A percentile compares a stretch with the other conserved stretches of the same genome.
phyloP scores from a whole-genome alignment of 2,888 invertebrate species.

The Chymomyza fuscimana region DNA sequence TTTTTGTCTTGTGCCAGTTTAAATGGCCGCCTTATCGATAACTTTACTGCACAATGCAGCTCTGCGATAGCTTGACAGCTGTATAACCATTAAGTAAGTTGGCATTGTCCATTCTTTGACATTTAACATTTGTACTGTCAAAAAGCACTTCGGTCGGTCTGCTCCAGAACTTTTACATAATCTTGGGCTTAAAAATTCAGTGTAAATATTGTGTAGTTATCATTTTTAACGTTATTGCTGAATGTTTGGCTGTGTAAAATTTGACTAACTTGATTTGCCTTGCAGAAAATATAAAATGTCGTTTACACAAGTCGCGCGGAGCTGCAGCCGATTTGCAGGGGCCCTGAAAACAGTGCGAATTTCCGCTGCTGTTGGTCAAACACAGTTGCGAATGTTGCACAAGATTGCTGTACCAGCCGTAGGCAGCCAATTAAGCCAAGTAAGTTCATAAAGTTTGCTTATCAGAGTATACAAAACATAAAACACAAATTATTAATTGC shows the following conservation, averaged over 20 bases:
- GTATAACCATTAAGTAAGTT: neutral
- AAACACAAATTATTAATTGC: slow-evolving; percentile 25
- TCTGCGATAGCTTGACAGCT: neutral
- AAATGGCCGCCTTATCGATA: slow-evolving; percentile 10
- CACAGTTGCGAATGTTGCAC: slow-evolving; percentile 76
- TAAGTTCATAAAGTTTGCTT: slow-evolving; percentile 37
- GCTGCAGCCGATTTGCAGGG: slow-evolving; percentile 72
- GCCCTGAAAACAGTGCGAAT: slow-evolving; percentile 62
- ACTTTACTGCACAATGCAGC: neutral
- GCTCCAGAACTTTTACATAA: slow-evolving; percentile 77
- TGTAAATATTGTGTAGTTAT: slow-evolving; percentile 51
- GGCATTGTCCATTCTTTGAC: slow-evolving; percentile 42
- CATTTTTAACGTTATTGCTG: neutral
- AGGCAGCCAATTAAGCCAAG: slow-evolving; percentile 61
- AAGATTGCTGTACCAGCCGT: slow-evolving; percentile 70
- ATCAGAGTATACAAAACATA: neutral
- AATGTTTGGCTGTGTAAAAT: neutral
- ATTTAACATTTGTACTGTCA: slow-evolving; percentile 45
- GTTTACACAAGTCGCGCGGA: slow-evolving; percentile 78
- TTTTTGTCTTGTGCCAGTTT: neutral
- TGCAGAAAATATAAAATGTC: slow-evolving; percentile 67
- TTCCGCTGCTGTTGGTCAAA: slow-evolving; percentile 54
- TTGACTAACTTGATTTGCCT: slow-evolving; percentile 18
- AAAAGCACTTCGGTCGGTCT: slow-evolving; percentile 40
- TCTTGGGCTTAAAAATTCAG: slow-evolving; percentile 65